Evolutionary conservation across 1,140 invertebrate genomes (phyloP), one percentile per base, ranked within the genome.

Genomic region (Bathynomus jamesi): DNA sequence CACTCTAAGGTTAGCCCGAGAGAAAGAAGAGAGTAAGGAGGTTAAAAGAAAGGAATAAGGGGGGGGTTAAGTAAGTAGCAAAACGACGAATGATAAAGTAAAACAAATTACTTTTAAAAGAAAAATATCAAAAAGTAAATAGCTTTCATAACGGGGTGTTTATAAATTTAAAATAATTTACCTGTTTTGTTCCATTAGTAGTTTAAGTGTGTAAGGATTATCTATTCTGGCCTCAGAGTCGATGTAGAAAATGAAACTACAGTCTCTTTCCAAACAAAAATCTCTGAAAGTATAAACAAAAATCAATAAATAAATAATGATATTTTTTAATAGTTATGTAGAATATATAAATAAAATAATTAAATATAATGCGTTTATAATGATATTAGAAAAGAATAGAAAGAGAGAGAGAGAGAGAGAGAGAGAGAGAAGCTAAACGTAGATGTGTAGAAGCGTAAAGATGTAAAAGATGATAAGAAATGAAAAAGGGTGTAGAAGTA

Each of bases 201-300:
- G 82, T 7, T 89, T 87, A 24, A 99, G 82, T 0, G 90, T 88
- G 31, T 89, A 82, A 0, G 86, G 82, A 78, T 94, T 91, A 71
- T 93, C 89, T 8, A 99, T 80, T 74, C 97, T 94, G 0, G 90
- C 89, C 69, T 93, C 85, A 2, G 89, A 89, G 79, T 99, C 96
- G 4, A 99, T 80, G 10, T 86, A 87, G 78, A 99, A 91, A 63
- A 90, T 88, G 78, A 90, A 95, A 72, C 95, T 90, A 81, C 92
- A 94, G 10, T 89, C 85, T 74, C 89, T 90, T 70, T 86, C 82
- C 5, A 87, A 69, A 78, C 91, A 93, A 65, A 89, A 86, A 63
- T 94, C 88, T 69, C 94, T 76, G 73, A 2, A 31, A 30, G 25
- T 10, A n/a, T n/a, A 46, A 0, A 40, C 4, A 40, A n/a, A 40